These are phyloP conservation scores for Himalopsyche phryganea DNA, from an alignment of 1,140 invertebrate genomes.

Conservation along the genomic window DNA sequence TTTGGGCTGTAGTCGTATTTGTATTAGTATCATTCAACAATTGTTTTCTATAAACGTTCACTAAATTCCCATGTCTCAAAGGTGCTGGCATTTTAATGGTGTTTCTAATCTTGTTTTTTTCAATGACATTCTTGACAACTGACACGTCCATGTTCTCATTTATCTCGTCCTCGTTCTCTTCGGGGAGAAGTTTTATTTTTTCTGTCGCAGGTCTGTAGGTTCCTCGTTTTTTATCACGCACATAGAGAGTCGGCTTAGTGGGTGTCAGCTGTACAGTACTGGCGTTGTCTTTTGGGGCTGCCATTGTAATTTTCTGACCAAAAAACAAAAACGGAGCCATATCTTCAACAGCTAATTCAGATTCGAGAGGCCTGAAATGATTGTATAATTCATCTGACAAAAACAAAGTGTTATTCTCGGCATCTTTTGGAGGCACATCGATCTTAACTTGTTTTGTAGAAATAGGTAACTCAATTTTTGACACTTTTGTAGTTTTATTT, in stretches of 20 bases:
- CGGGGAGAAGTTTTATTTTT: constrained; percentile 45
- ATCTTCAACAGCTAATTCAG: constrained; percentile 61
- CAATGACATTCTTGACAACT: constrained; percentile 51
- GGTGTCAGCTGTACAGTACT: constrained; percentile 49
- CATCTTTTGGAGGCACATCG: constrained; percentile 38
- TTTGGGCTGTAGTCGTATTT: constrained; percentile 37
- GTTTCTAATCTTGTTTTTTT: constrained; percentile 52
- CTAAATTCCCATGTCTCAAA: constrained; percentile 44
- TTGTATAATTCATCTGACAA: constrained; percentile 62
- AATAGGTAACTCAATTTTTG: constrained; percentile 36
- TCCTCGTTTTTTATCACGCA: constrained; percentile 51
- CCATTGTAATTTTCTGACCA: constrained; percentile 59
- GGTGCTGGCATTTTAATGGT: constrained; percentile 49
- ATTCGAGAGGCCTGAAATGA: constrained; percentile 60
- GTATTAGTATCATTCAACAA: constrained; percentile 38
- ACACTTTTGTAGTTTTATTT: constrained; percentile 33
- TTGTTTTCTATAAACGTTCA: constrained; percentile 48
- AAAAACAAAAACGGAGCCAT: constrained; percentile 68
- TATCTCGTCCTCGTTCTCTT: constrained; percentile 49
- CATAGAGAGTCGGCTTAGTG: constrained; percentile 51
- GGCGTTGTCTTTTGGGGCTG: constrained; percentile 41
- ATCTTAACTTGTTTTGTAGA: no score
- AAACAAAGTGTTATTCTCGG: constrained; percentile 46
- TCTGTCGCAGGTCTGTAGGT: constrained; percentile 49
- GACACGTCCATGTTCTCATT: constrained; percentile 55